Base-by-base conservation (phyloP, 2,797 vertebrate species). In the Tarsius wallacei region DNA sequence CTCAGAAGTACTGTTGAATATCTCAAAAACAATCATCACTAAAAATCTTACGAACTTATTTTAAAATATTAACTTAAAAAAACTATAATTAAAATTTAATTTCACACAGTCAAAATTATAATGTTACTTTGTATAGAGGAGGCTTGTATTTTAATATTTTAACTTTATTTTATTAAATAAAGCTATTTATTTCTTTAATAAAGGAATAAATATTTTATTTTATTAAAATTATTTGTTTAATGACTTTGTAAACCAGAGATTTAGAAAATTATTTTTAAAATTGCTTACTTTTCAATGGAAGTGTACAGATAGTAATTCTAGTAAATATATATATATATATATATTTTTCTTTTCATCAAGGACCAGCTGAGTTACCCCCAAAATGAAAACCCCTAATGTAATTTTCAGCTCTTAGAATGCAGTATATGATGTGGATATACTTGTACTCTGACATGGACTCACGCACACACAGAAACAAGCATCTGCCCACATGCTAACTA, bases 61-160 rank as follows among this genome's bases (percentile, higher is more conserved):
- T 91, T 76, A 9, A 93, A 81, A 61, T 9, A 66, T 57, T 22
- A 6, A 70, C 93, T 91, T 77, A 13, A 87, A 90, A 87, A 42
- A 55, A 21, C 0, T 70, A 8, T 84, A 6, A 80, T 95, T 82
- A 42, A 3, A 89, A 87, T 70, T 81, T 83, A 36, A 71, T 70
- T 91, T 82, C 82, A 68, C n/a, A 82, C 5, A 4, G 74, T 59
- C 0, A 80, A 24, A 19, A 49, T 70, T 81, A 82, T 31, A 66
- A 55, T 57, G 7, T 12, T 81, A 22, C 15, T 86, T 87, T 93
- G 63, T 5, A 47, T 53, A 68, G 12, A 95, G 2, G 10, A 13
- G 22, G 31, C 10, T 26, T 68, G 4, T 68, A 47, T 88, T 11
- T 16, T 87, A 92, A 66, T 36, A 15, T 55, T 71, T 91, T 88